Percentiles rank a stretch among this genome's conserved stretches.
phyloP scores from a whole-genome alignment of 2,888 invertebrate species.

The Sinhomidia bicolor region DNA sequence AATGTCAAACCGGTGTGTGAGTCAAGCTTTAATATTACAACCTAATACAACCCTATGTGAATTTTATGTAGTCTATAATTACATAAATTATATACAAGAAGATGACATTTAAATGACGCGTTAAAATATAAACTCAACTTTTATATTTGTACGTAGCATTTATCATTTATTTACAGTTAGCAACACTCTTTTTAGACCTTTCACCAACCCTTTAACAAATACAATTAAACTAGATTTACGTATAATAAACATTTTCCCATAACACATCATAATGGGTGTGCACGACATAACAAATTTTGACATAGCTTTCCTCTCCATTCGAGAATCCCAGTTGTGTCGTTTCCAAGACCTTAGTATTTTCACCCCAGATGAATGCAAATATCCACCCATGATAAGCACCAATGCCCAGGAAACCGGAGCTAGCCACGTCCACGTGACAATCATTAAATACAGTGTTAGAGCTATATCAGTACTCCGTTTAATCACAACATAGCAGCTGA shows the following conservation, averaged over 20 bases:
- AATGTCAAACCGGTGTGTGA: no score
- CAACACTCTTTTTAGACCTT: conserved; percentile 19
- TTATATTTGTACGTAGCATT: no score
- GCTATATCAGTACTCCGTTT: neutral
- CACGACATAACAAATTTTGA: neutral
- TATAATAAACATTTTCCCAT: conserved; percentile 16
- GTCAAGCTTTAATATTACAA: no score
- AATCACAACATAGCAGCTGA: neutral
- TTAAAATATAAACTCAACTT: no score
- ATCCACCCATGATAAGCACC: conserved; percentile 13
- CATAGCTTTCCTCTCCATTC: neutral
- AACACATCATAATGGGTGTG: conserved; percentile 16
- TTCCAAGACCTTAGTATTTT: conserved; percentile 1
- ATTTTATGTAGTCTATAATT: no score
- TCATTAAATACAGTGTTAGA: neutral
- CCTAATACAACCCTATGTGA: no score
- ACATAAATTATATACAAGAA: no score
- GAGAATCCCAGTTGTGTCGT: neutral
- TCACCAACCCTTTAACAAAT: neutral
- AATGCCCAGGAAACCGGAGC: neutral
- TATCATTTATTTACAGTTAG: no score
- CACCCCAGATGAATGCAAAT: conserved; percentile 2
- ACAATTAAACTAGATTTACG: neutral
- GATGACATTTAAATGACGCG: no score
- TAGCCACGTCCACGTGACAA: neutral